Evolutionary conservation across 2,888 invertebrate genomes (phyloP), one percentile per base, ranked within the genome.

Genomic region (Xanthorhoe designata): DNA sequence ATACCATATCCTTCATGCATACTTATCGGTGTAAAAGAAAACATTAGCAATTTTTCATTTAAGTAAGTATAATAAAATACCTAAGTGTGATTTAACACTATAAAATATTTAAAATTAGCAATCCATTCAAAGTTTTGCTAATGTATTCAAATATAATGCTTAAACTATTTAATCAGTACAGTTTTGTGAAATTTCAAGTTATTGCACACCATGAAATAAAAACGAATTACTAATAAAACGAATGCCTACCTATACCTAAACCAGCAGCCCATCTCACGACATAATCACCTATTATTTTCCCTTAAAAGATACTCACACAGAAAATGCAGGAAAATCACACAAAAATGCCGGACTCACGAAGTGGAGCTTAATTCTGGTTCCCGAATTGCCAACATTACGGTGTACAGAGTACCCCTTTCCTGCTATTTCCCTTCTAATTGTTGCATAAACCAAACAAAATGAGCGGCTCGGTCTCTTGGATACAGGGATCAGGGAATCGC

Each of bases 371-470:
- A 87, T 90, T 89, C 84, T 79, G 83, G 83, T 80, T 81, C 72
- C 77, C 76, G 79, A 86, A 86, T 84, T 78, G 79, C 78, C 76
- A 74, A 78, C 82, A 85, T 87, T 86, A 84, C 76, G 74, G 75
- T 71, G 76, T 76, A 77, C 78, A 74, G 78, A 80, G 83, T 78
- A 84, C 83, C 83, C 83, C 82, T 82, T 84, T 83, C 78, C 81
- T 82, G 82, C 75, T 79, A 82, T 84, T 83, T 76, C 79, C 79
- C 83, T 81, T 80, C 81, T 88, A 88, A 90, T 90, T 89, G 88
- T 87, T 84, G 85, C 84, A 87, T 89, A 87, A 89, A 88, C 84
- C 85, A 84, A 88, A 88, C 83, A 82, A 84, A 88, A 86, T 81
- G 84, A 79, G 85, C 80, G 78, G 85, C 78, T 64, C 76, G 78